phyloP scores from a whole-genome alignment of 2,797 vertebrate species.

The Menidia menidia region DNA sequence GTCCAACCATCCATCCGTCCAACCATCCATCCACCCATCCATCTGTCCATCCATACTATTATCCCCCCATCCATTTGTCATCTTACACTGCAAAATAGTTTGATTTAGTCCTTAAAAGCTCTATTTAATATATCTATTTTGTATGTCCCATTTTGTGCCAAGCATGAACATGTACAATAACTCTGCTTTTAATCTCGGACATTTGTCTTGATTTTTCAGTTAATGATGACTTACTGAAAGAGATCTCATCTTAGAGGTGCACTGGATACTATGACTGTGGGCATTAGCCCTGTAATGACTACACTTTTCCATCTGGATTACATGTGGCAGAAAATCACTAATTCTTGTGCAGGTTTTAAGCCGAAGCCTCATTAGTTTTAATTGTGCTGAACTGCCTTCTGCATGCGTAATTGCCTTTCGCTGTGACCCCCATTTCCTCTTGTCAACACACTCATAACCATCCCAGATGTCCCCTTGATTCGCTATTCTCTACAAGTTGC shows the following conservation, averaged over 20 bases:
- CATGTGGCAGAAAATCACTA: constrained; percentile 79
- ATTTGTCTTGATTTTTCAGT: constrained; percentile 15
- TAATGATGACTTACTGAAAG: constrained; percentile 27
- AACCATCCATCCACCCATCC: constrained; percentile 1
- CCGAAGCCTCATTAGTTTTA: constrained; percentile 82
- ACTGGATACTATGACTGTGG: constrained; percentile 37
- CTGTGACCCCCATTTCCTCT: constrained; percentile 78
- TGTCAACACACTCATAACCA: constrained; percentile 75
- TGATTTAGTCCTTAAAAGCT: background rate
- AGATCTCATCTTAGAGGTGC: constrained; percentile 36
- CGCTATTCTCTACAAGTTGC: constrained; percentile 47
- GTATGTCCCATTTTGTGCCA: constrained; percentile 5
- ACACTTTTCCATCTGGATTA: constrained; percentile 77
- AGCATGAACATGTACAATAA: constrained; percentile 2
- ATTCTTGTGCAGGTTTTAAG: constrained; percentile 70
- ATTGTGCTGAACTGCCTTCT: constrained; percentile 75
- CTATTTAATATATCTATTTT: background rate
- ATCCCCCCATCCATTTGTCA: background rate
- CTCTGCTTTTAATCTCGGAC: background rate
- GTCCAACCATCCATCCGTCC: background rate
- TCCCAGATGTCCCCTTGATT: constrained; percentile 69
- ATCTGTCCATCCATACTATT: background rate
- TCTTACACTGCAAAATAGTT: background rate
- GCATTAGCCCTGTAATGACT: constrained; percentile 59
- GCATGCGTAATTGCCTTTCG: constrained; percentile 75